A percentile compares a stretch with the other conserved stretches of the same genome.
Evolutionary conservation across 1,140 invertebrate genomes (phyloP).

Genomic region (Zaprionus kolodkinae): DNA sequence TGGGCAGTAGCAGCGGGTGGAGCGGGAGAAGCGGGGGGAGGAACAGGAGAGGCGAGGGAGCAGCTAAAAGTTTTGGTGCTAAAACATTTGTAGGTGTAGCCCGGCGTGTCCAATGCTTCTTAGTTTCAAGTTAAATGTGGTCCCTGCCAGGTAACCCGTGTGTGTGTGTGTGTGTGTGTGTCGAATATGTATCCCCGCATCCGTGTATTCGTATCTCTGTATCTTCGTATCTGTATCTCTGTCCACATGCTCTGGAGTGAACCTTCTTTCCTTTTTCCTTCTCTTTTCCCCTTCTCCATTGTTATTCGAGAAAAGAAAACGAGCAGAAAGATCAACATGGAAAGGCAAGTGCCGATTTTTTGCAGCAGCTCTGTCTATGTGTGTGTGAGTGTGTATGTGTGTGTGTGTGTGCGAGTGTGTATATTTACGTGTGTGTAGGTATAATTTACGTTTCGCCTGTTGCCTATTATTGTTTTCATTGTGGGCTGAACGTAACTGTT

Average conservation of each 20-base stretch:
- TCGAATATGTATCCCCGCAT: constrained; percentile 23
- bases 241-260: constrained; percentile 54
- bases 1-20: background rate
- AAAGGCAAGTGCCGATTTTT: constrained; percentile 73
- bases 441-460: constrained; percentile 30
- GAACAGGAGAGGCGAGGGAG: no score
- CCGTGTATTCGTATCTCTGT: background rate
- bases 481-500: constrained; percentile 75
- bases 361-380: background rate
- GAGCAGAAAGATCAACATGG: constrained; percentile 76
- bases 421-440: background rate
- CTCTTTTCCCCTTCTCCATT: constrained; percentile 30
- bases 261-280: constrained; percentile 10
- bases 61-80: constrained; percentile 64
- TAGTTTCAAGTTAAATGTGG: constrained; percentile 43
- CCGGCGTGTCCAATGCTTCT: constrained; percentile 60
- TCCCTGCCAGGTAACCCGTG: constrained; percentile 2
- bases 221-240: background rate
- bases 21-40: no score
- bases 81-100: constrained; percentile 73
- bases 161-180: constrained; percentile 41
- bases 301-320: constrained; percentile 53
- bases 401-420: background rate
- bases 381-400: background rate
- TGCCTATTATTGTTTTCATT: constrained; percentile 66